Evolutionary conservation across 1,140 invertebrate genomes (phyloP).

Genomic region (Zaprionus vittiger): DNA sequence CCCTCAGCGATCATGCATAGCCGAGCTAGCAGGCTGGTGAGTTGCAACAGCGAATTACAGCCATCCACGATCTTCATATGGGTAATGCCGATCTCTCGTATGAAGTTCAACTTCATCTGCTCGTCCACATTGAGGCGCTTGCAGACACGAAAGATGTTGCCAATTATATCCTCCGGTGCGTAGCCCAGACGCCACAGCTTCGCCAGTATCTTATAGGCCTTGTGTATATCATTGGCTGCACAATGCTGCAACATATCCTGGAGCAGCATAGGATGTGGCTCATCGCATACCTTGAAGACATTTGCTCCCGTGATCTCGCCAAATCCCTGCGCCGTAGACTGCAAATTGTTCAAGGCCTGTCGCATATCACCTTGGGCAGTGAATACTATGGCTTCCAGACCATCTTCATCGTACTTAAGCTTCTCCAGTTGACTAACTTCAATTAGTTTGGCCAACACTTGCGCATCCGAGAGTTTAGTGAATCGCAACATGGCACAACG

Average conservation of each 20-base stretch:
- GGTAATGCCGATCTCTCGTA: slow-evolving; percentile 97
- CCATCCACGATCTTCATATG: slow-evolving; percentile 97
- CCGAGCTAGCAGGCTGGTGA: slow-evolving; percentile 94
- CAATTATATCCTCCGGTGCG: slow-evolving; percentile 97
- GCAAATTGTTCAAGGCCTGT: slow-evolving; percentile 98
- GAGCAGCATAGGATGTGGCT: slow-evolving; percentile 97
- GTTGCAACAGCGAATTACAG: slow-evolving; percentile 93
- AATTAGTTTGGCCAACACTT: slow-evolving; percentile 91
- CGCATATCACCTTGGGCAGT: slow-evolving; percentile 99
- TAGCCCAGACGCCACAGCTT: slow-evolving; percentile 97
- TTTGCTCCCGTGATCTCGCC: slow-evolving; percentile 95
- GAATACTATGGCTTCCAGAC: slow-evolving; percentile 98
- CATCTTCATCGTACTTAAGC: slow-evolving; percentile 95
- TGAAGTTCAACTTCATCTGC: slow-evolving; percentile 93
- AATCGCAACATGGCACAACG: slow-evolving; percentile 99
- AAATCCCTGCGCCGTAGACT: slow-evolving; percentile 98
- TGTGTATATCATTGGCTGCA: slow-evolving; percentile 91
- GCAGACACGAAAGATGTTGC: slow-evolving; percentile 96
- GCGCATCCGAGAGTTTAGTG: slow-evolving; percentile 94
- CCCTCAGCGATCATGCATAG: slow-evolving; percentile 87
- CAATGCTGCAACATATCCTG: slow-evolving; percentile 96
- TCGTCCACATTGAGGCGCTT: slow-evolving; percentile 94
- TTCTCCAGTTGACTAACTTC: slow-evolving; percentile 86
- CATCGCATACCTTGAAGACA: slow-evolving; percentile 99
- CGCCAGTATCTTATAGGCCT: slow-evolving; percentile 94